Evolutionary conservation across 1,140 invertebrate species (phyloP).

Genomic region (Drosophila melanica): DNA sequence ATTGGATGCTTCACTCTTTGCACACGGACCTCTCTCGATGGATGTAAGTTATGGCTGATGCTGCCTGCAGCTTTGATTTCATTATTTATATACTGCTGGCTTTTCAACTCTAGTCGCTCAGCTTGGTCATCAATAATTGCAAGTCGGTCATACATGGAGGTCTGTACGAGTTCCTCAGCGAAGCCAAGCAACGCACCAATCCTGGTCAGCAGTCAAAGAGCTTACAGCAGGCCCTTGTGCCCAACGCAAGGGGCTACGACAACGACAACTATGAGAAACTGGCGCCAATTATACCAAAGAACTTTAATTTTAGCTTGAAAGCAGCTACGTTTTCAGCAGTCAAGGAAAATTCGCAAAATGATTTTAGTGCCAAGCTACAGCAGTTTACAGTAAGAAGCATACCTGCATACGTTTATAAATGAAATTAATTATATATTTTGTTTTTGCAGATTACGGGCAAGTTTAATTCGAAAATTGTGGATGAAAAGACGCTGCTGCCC

Average conservation of each 20-base stretch:
- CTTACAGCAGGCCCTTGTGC: slow-evolving; percentile 12
- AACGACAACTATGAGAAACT: slow-evolving; percentile 85
- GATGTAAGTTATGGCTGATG: slow-evolving; percentile 86
- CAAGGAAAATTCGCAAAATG: slow-evolving; percentile 86
- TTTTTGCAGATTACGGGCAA: slow-evolving; percentile 69
- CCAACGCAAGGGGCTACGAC: slow-evolving; percentile 52
- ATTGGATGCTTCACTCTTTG: slow-evolving; percentile 89
- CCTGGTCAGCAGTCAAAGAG: slow-evolving; percentile 49
- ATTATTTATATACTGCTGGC: slow-evolving; percentile 26
- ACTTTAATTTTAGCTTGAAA: slow-evolving; percentile 89
- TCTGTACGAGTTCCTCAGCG: slow-evolving; percentile 86
- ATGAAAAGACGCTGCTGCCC: slow-evolving; percentile 83
- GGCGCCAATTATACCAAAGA: slow-evolving; percentile 91
- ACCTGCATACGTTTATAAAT: background rate
- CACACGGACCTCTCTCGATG: slow-evolving; percentile 90
- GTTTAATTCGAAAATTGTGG: slow-evolving; percentile 76
- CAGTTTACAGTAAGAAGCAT: slow-evolving; percentile 64
- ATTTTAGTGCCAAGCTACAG: slow-evolving; percentile 86
- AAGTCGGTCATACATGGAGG: slow-evolving; percentile 88
- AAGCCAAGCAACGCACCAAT: slow-evolving; percentile 83
- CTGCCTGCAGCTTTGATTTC: background rate
- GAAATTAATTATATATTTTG: background rate
- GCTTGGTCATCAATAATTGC: slow-evolving; percentile 88
- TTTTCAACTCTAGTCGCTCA: slow-evolving; percentile 87
- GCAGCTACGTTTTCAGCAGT: slow-evolving; percentile 88